Evolutionary conservation across 1,140 invertebrate genomes (phyloP), one percentile per base, ranked within the genome.

Genomic region (Phymastichus coffea): DNA sequence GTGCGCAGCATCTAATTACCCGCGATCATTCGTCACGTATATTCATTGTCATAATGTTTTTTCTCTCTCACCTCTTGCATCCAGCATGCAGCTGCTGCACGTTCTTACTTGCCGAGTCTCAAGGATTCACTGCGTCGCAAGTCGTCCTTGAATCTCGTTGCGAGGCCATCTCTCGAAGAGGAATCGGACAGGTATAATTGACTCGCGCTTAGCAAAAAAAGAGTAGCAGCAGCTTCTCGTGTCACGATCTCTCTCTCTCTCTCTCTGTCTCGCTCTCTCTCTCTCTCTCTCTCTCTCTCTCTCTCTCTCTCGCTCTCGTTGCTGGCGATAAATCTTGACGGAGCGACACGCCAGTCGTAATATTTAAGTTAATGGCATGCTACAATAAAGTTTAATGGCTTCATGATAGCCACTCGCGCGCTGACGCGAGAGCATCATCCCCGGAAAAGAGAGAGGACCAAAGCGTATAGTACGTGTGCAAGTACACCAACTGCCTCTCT

Each of bases 381-480:
- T 69, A 71, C 70, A 76, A 74, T 75, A 76, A 75, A 76, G 70
- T 76, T 62, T 75, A 75, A 76, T 75, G 65, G 73, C 70, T 75
- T 74, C 71, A 73, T 74, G 73, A 75, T 74, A 76, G 72, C 68
- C 65, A 57, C 68, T 63, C 62, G 63, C 59, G 59, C 46, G 44
- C 20, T n/a, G n/a, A n/a, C n/a, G n/a, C n/a, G 35, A 41, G 10
- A n/a, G 9, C 37, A 40, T 4, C 37, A 40, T 15, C 37, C 15
- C 37, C 37, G 57, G 66, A 47, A 37, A 52, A 63, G 63, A 59
- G 57, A 63, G 54, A 38, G 57, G 28, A 54, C 63, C 28, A 57
- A 26, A 40, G 41, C 48, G 33, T 9, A 26, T 17, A 57, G 28
- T 33, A 12, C 12, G 28, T 33, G 28, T 33, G 28, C 28, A 33